These are phyloP conservation scores for Trachythela sp. DNA, from an alignment of 64 coral and sea anemone species.

Conservation along the genomic window DNA sequence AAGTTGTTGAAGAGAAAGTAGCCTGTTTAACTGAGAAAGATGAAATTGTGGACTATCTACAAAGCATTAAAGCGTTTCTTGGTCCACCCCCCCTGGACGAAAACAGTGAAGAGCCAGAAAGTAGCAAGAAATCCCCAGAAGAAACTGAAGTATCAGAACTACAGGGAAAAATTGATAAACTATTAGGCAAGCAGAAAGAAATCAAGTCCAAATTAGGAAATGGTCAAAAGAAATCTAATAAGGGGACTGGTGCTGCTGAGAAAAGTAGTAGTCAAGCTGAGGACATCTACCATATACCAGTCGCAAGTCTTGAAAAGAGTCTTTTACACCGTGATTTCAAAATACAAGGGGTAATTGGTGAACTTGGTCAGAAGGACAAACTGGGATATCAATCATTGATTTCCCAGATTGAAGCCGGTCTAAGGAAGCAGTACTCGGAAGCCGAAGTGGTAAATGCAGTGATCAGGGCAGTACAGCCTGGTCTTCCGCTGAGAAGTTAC, in stretches of 20 bases:
- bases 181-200: background rate
- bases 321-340: background rate
- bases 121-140: background rate
- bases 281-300: background rate
- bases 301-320: background rate
- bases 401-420: too few species aligned
- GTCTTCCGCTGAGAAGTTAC: too few species aligned
- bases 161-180: background rate
- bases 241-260: background rate
- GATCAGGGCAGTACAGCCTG: too few species aligned
- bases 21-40: background rate
- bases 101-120: background rate
- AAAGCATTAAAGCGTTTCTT: background rate
- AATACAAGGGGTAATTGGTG: background rate
- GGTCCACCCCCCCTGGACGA: too few species aligned
- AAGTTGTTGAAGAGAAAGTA: background rate
- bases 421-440: too few species aligned
- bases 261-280: background rate
- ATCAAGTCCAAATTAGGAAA: background rate
- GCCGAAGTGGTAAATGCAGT: too few species aligned
- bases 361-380: background rate
- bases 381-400: constrained; percentile 38
- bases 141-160: background rate
- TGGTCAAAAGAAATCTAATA: background rate
- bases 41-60: background rate